Conservation (phyloP, 2,113 vertebrate species). For the Cricetomys ansorgei region DNA sequence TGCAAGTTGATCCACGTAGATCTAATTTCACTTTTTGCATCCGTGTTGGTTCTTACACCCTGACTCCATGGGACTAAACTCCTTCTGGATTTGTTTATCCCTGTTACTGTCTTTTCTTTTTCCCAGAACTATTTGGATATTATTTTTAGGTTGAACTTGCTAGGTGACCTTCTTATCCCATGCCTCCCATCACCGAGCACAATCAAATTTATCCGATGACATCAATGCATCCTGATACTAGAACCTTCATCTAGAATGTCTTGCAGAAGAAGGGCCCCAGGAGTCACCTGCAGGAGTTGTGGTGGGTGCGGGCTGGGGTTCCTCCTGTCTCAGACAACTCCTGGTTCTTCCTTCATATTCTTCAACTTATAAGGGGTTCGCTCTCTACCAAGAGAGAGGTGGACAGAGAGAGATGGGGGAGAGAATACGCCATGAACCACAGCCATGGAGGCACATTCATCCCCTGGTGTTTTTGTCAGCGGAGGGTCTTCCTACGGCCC, state of each 20-base stretch:
- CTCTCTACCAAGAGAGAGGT: accelerated
- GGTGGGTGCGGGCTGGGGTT: accelerated
- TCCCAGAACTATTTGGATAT: not conserved
- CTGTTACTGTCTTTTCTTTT: not conserved
- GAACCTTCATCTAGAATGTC: not conserved
- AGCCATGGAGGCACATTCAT: not conserved
- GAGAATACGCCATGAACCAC: not conserved
- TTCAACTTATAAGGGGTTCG: accelerated
- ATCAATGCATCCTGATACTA: accelerated
- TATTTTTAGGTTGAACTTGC: not conserved
- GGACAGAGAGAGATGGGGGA: not conserved
- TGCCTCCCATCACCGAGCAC: not conserved
- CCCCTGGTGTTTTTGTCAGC: not conserved
- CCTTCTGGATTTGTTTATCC: not conserved
- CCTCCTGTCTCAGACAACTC: accelerated
- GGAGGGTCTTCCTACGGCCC: not conserved
- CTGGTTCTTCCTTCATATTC: not conserved
- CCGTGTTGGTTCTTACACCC: not conserved
- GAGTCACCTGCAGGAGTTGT: accelerated
- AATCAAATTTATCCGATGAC: not conserved
- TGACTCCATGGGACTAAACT: not conserved
- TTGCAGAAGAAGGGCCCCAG: accelerated
- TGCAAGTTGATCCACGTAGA: not conserved
- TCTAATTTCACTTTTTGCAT: not conserved
- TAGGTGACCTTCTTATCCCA: not conserved